Conservation (phyloP, 2,888 invertebrate species). For the Eupelmus urozonus region DNA sequence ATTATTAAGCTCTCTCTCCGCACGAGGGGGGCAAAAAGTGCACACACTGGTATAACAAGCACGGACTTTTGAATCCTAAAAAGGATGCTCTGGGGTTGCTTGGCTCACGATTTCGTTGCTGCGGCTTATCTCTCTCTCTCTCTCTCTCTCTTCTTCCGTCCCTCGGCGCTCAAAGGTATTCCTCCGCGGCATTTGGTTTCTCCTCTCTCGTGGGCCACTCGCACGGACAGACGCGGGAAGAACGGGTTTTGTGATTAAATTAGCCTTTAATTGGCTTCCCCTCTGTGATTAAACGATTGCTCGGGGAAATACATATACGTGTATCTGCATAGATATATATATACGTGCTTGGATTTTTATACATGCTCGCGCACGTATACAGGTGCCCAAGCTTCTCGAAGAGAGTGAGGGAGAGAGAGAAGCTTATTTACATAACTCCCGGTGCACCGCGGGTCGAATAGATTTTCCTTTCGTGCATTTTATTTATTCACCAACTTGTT, state of each 20-base stretch:
- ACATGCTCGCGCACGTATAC: background rate
- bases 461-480: background rate
- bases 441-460: background rate
- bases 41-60: too few species aligned
- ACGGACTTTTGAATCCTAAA: too few species aligned
- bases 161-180: too few species aligned
- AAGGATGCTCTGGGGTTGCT: too few species aligned
- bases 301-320: background rate
- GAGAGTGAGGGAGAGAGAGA: too few species aligned
- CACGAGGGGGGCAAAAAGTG: too few species aligned
- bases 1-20: too few species aligned
- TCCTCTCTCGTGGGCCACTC: background rate
- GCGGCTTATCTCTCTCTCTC: too few species aligned
- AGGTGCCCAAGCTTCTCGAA: background rate
- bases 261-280: constrained; percentile 42
- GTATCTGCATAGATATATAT: background rate
- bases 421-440: background rate
- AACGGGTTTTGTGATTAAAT: constrained; percentile 47
- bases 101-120: too few species aligned
- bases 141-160: background rate
- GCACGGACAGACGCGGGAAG: background rate
- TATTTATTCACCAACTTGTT: background rate
- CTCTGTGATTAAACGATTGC: constrained; percentile 8
- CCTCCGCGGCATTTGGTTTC: too few species aligned
- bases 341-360: too few species aligned